phyloP scores from a whole-genome alignment of 2,797 vertebrate species.

The Halcyon badia region DNA sequence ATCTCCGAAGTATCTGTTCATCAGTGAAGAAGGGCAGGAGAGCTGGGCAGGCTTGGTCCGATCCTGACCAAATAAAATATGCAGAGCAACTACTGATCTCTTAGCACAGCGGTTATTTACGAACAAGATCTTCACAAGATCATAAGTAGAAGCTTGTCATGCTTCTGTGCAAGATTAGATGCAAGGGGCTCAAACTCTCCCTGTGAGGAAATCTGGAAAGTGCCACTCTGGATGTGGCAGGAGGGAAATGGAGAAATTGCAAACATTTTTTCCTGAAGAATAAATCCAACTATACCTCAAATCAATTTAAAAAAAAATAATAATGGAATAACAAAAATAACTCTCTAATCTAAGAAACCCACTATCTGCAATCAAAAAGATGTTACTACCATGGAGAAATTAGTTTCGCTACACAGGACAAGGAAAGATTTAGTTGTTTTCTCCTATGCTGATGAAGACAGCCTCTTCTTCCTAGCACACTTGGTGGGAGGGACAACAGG shows the following conservation, averaged over 20 bases:
- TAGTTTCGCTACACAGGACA: background rate
- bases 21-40: background rate
- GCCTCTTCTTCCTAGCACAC: background rate
- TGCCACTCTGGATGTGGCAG: background rate
- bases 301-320: background rate
- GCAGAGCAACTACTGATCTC: background rate
- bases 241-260: background rate
- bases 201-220: background rate
- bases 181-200: background rate
- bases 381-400: background rate
- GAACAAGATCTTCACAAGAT: background rate
- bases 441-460: background rate
- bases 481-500: background rate
- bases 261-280: background rate
- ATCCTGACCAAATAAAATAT: background rate
- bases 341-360: background rate
- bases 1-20: background rate
- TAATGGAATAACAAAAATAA: background rate
- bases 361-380: background rate
- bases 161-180: background rate
- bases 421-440: background rate
- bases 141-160: background rate
- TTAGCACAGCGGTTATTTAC: background rate
- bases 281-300: background rate
- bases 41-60: background rate